These are phyloP conservation scores for Nematolebias whitei DNA, from an alignment of 2,113 vertebrate species.

Conservation along the genomic window DNA sequence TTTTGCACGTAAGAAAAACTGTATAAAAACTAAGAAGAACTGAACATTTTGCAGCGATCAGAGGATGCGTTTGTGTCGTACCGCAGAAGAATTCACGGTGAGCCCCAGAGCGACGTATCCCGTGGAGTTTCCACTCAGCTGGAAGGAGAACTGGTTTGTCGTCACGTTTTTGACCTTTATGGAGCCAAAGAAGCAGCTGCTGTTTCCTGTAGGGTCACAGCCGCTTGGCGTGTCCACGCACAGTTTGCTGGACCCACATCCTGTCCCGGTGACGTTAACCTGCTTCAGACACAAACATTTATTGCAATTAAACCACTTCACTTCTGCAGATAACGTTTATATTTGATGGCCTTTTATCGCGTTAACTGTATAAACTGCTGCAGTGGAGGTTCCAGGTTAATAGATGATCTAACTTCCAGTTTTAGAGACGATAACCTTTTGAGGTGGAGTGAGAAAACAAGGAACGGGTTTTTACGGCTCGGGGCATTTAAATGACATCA, in stretches of 20 bases:
- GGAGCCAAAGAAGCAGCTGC: slow-evolving; percentile 49
- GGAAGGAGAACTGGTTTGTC: not conserved
- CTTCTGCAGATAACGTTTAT: not conserved
- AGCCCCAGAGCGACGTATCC: slow-evolving; percentile 59
- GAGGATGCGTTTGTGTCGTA: slow-evolving; percentile 5
- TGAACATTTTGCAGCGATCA: too few relatives aligned
- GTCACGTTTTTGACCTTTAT: rapidly evolving
- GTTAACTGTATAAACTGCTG: not conserved
- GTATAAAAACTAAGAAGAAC: too few relatives aligned
- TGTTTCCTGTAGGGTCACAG: slow-evolving; percentile 46
- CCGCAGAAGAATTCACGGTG: rapidly evolving
- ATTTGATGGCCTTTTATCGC: not conserved
- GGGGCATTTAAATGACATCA: not conserved
- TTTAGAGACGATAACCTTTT: not conserved
- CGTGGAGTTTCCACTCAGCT: slow-evolving; percentile 16
- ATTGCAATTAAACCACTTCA: too few relatives aligned
- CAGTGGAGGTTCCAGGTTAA: not conserved
- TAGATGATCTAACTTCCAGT: not conserved
- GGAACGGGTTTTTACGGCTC: not conserved
- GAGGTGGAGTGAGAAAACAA: too few relatives aligned
- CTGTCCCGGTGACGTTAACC: slow-evolving; percentile 25
- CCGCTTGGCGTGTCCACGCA: not conserved
- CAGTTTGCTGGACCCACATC: slow-evolving; percentile 21
- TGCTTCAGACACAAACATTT: slow-evolving; percentile 15
- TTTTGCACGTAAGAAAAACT: too few relatives aligned